Base-by-base conservation (phyloP, 1,140 invertebrate species). In the Lethrus apterus region DNA sequence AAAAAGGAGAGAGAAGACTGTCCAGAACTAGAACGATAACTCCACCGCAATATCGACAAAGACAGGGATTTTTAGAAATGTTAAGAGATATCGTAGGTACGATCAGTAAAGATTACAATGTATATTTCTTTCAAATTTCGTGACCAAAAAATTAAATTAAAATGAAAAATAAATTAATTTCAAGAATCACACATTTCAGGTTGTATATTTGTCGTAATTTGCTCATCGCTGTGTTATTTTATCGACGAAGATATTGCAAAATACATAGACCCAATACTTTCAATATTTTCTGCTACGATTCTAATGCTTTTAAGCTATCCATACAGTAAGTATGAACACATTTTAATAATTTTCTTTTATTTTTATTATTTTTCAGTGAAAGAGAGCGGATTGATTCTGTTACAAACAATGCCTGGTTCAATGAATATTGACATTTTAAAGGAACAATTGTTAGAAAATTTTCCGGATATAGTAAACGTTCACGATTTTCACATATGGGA, bases 401-500 rank as follows among this genome's bases (percentile, higher is more conserved):
- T 90, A 2, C 84, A 89, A 68, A 89, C 85, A 2, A 86, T 89
- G 30, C 86, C 87, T 1, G 81, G 78, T 51, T 78, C 84, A 31
- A 86, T 89, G 19, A 78, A 89, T 51, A 80, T 89, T 19, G 73
- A 80, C 38, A 70, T 68, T 2, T 68, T 87, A 18, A 78, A 82
- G 48, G 69, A 69, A 17, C 73, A 82, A 50, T 59, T 89, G 8
- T 59, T 81, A 0, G 65, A 70, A 43, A 73, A 78, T 58, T 93
- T 93, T 66, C 86, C 86, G 0, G 80, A 80, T 33, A 82, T 89
- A 30, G 69, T 84, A 0, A 85, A 84, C 53, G 77, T 89, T 9
- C 86, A 90, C 53, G 86, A 90, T 64, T 72, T 89, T 10, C 86
- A 89, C 52, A 77, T 89, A 2, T 89, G 86, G 86, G 79, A 84